phyloP scores from a whole-genome alignment of 2,888 invertebrate genomes.

The Exocentrus adspersus region DNA sequence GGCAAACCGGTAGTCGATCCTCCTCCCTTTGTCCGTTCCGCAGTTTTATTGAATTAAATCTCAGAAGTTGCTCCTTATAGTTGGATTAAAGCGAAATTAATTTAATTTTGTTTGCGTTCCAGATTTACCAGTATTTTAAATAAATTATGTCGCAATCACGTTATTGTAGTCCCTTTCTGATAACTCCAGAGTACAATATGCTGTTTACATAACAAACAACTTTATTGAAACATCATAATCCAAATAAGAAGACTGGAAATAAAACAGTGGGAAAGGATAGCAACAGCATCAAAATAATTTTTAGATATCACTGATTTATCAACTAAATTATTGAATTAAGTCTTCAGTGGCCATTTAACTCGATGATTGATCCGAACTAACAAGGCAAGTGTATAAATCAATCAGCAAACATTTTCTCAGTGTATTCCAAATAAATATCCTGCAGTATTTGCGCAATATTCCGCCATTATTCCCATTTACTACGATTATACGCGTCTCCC shows the following conservation, averaged over 20 bases:
- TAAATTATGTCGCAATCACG: not conserved
- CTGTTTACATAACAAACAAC: not conserved
- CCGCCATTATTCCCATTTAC: conserved; percentile 28
- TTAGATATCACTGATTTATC: no score
- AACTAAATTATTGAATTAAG: no score
- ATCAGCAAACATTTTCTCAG: not conserved
- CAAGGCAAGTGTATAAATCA: no score
- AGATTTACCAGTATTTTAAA: not conserved
- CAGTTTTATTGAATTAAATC: conserved; percentile 3
- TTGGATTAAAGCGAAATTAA: not conserved
- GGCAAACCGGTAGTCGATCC: not conserved
- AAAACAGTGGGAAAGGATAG: no score
- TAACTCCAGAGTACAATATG: not conserved
- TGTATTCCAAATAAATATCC: conserved; percentile 19
- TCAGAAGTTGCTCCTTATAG: not conserved
- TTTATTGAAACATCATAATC: no score
- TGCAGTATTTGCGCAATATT: conserved; percentile 11
- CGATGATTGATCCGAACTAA: no score
- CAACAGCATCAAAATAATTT: no score
- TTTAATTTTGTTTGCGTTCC: not conserved
- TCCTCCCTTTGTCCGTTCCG: not conserved
- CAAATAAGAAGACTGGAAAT: no score
- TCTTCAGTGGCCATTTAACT: no score
- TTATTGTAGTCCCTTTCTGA: not conserved
- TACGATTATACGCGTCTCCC: conserved; percentile 17